phyloP scores from a whole-genome alignment of 2,797 vertebrate genomes.

The Hafferia zeledoni region DNA sequence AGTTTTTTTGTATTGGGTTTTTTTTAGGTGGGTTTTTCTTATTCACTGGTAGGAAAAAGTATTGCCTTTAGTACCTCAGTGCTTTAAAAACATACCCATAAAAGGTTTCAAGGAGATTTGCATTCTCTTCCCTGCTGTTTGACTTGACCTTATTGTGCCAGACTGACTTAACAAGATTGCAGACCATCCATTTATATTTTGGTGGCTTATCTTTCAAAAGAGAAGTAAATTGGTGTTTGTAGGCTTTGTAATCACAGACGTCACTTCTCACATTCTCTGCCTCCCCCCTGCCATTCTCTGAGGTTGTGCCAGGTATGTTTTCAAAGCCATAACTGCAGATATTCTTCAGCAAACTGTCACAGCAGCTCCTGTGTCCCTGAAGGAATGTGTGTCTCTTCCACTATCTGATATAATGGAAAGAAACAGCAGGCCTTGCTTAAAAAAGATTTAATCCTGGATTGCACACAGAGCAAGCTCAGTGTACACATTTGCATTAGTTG shows the following conservation, averaged over 20 bases:
- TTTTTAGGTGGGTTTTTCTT: background rate
- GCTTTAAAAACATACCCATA: conserved; percentile 26
- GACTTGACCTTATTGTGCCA: conserved; percentile 66
- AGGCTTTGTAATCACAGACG: conserved; percentile 5
- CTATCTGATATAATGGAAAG: conserved; percentile 11
- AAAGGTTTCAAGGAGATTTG: conserved; percentile 50
- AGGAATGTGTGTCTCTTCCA: conserved; percentile 3
- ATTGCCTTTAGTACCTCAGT: background rate
- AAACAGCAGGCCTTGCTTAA: conserved; percentile 46
- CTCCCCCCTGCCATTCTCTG: background rate
- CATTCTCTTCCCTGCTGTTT: conserved; percentile 27
- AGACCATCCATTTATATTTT: conserved; percentile 31
- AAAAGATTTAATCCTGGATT: conserved; percentile 36
- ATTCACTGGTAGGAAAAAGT: background rate
- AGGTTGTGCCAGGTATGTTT: conserved; percentile 20
- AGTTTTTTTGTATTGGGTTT: background rate
- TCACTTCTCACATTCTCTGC: background rate
- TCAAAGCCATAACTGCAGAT: background rate
- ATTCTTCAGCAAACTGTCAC: background rate
- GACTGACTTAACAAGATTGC: conserved; percentile 48
- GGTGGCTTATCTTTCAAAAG: conserved; percentile 46
- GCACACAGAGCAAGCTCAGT: background rate
- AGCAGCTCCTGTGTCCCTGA: background rate
- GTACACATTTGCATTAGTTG: background rate
- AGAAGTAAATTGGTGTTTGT: conserved; percentile 10